Evolutionary conservation across 2,888 invertebrate species (phyloP).

Genomic region (Polymixis lichenea): DNA sequence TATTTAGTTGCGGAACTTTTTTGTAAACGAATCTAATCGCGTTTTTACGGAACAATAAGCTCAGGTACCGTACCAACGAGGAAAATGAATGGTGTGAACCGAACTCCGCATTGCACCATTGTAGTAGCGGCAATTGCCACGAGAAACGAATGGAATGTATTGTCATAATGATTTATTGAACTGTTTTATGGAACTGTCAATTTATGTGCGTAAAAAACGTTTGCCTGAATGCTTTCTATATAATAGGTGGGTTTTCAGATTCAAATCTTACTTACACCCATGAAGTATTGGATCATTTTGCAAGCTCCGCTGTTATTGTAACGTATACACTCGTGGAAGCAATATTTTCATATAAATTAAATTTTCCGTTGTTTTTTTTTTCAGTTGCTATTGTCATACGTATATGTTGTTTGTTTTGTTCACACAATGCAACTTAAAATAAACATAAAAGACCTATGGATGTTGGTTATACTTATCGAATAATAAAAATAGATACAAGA

Average conservation of each 20-base stretch:
- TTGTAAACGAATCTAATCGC: slow-evolving; percentile 25
- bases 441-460: neutral
- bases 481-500: neutral
- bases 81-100: slow-evolving; percentile 51
- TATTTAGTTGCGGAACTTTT: slow-evolving; percentile 2
- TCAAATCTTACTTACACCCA: slow-evolving; percentile 1
- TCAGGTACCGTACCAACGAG: slow-evolving; percentile 25
- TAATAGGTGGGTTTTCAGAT: slow-evolving; percentile 13
- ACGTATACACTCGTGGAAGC: neutral
- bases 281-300: neutral
- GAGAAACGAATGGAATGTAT: slow-evolving; percentile 53
- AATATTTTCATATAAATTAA: slow-evolving; percentile 11
- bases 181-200: slow-evolving; percentile 41
- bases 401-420: neutral
- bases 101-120: slow-evolving; percentile 66
- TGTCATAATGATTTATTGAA: slow-evolving; percentile 53
- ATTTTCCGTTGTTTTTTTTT: slow-evolving; percentile 5
- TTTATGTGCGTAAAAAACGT: slow-evolving; percentile 38
- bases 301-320: neutral
- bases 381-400: neutral
- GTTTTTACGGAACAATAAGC: slow-evolving; percentile 45
- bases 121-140: slow-evolving; percentile 57
- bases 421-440: neutral
- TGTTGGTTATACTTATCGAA: neutral
- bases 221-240: neutral